Conservation (phyloP, 1,140 invertebrate genomes). For the Vanessa tameamea region DNA sequence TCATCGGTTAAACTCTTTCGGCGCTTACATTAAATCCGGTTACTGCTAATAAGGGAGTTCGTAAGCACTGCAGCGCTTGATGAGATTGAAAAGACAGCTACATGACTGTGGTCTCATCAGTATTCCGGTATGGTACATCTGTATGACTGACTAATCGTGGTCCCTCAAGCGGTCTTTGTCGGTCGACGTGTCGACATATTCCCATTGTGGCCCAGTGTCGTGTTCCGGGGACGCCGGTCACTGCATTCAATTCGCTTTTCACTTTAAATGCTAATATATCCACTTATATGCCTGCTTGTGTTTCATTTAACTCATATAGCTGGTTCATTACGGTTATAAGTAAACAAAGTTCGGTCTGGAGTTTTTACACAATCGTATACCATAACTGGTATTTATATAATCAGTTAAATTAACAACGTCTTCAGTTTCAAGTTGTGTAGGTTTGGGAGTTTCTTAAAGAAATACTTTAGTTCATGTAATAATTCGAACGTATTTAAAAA, state of each 20-base stretch:
- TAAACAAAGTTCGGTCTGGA: constrained; percentile 17
- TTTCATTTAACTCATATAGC: constrained; percentile 17
- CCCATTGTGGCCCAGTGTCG: constrained; percentile 36
- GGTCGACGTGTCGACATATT: constrained; percentile 40
- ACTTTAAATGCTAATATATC: constrained; percentile 40
- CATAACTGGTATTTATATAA: constrained; percentile 5
- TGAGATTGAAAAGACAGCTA: neutral
- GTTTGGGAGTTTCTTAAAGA: neutral
- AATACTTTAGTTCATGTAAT: neutral
- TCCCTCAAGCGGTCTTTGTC: constrained; percentile 34
- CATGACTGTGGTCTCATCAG: constrained; percentile 35
- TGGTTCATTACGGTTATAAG: constrained; percentile 11
- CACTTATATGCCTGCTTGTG: constrained; percentile 33
- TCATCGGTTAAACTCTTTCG: constrained; percentile 10
- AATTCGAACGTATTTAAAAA: no score
- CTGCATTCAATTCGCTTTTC: constrained; percentile 37
- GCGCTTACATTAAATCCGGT: constrained; percentile 24
- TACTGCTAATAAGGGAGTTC: constrained; percentile 12
- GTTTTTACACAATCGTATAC: constrained; percentile 11
- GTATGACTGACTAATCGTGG: constrained; percentile 42
- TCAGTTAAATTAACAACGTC: neutral
- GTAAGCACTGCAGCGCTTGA: constrained; percentile 31
- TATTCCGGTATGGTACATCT: constrained; percentile 38
- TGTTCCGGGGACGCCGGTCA: constrained; percentile 29
- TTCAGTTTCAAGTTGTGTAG: neutral